These are phyloP conservation scores for Melanotaenia trifasciata DNA, from an alignment of 2,797 vertebrate genomes.

Conservation along the genomic window DNA sequence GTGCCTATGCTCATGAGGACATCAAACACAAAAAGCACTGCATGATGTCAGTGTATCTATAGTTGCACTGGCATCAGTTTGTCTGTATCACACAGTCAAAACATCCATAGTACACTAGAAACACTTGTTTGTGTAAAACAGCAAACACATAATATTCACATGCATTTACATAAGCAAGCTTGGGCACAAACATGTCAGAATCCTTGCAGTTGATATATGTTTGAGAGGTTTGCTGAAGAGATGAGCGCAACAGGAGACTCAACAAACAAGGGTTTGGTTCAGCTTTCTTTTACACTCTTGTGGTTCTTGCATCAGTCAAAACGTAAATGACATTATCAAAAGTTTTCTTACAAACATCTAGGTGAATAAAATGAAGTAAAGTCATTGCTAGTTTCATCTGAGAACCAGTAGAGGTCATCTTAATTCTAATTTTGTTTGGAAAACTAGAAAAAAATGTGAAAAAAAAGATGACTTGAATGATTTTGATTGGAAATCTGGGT, in stretches of 20 bases:
- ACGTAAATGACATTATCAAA: background rate
- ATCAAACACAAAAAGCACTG: slow-evolving; percentile 35
- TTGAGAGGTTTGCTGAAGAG: background rate
- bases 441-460: background rate
- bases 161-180: background rate
- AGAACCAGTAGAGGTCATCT: background rate
- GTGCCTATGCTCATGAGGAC: slow-evolving; percentile 34
- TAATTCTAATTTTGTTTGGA: background rate
- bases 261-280: slow-evolving; percentile 9
- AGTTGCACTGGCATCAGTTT: slow-evolving; percentile 3
- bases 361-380: background rate
- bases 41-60: slow-evolving; percentile 16
- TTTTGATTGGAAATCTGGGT: background rate
- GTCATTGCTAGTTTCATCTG: background rate
- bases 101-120: background rate
- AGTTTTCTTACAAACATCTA: background rate
- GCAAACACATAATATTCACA: background rate
- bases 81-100: background rate
- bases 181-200: background rate
- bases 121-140: background rate
- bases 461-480: background rate
- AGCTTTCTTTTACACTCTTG: slow-evolving; percentile 31
- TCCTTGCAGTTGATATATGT: background rate
- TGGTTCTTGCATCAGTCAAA: background rate
- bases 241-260: slow-evolving; percentile 8